A percentile compares a stretch with the other conserved stretches of the same genome.
Evolutionary conservation across 2,113 vertebrate species (phyloP).

Genomic region (Rhinoderma darwinii): DNA sequence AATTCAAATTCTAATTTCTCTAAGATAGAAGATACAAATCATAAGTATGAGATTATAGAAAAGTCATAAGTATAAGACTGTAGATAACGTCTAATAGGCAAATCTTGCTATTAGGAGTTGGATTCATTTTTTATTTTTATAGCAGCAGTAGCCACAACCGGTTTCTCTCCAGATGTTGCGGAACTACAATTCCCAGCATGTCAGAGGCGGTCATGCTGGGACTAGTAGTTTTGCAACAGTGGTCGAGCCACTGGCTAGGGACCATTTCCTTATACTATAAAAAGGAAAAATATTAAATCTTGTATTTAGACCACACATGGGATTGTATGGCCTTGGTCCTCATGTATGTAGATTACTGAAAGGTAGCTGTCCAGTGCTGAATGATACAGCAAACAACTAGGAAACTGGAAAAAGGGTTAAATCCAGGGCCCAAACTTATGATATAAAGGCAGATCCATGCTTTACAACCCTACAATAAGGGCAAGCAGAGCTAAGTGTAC

Average conservation of each 20-base stretch:
- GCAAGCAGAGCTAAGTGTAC: conserved; percentile 15
- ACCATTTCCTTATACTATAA: too few relatives aligned
- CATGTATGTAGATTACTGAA: not conserved
- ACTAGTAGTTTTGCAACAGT: not conserved
- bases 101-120: not conserved
- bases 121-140: not conserved
- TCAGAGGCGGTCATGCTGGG: not conserved
- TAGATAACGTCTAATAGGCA: not conserved
- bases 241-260: too few relatives aligned
- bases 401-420: not conserved
- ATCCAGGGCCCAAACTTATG: not conserved
- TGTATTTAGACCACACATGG: not conserved
- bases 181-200: not conserved
- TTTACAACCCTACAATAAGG: not conserved
- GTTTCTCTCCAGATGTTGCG: not conserved
- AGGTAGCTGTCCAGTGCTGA: conserved; percentile 26
- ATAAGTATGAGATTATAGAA: not conserved
- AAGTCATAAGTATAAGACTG: too few relatives aligned
- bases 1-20: not conserved
- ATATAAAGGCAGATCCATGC: not conserved
- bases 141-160: too few relatives aligned
- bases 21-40: not conserved
- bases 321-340: not conserved
- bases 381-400: not conserved
- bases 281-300: not conserved